phyloP scores from a whole-genome alignment of 2,113 vertebrate genomes.

The Oplegnathus fasciatus region DNA sequence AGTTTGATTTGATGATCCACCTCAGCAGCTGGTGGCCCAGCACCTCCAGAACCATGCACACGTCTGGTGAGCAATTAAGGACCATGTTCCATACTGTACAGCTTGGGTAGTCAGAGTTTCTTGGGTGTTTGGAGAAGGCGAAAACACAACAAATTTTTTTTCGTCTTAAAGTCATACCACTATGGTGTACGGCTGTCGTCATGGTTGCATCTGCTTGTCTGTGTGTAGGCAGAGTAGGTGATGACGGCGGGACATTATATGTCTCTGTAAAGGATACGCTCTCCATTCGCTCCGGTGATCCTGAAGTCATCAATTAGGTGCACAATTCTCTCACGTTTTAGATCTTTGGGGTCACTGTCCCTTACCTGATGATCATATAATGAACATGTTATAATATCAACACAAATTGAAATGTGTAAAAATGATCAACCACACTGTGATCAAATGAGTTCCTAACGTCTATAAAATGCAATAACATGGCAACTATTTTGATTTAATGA shows the following conservation, averaged over 20 bases:
- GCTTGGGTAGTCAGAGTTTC: not conserved
- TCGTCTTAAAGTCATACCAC: not conserved
- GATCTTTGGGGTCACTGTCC: conserved; percentile 93
- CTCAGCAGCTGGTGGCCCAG: conserved; percentile 95
- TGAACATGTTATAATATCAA: conserved; percentile 54
- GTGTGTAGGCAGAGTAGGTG: not conserved
- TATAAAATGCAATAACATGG: not conserved
- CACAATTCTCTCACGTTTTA: conserved; percentile 95
- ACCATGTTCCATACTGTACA: not conserved
- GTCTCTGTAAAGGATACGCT: conserved; percentile 90
- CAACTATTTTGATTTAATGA: not conserved
- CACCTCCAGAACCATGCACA: conserved; percentile 98
- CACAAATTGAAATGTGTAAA: not conserved
- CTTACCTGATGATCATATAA: conserved; percentile 86
- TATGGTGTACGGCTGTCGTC: not conserved
- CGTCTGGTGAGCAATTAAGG: conserved; percentile 84
- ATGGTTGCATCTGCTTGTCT: not conserved
- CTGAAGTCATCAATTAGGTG: conserved; percentile 96
- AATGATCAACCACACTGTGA: not conserved
- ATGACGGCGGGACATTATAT: too few species aligned
- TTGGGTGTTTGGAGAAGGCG: not conserved
- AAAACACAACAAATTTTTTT: not conserved
- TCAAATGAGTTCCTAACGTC: not conserved
- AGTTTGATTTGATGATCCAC: conserved; percentile 97
- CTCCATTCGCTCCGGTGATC: conserved; percentile 92